Percentiles rank a stretch among this genome's conserved stretches.
These are phyloP conservation scores for Catharus bicknelli DNA, from an alignment of 2,113 vertebrate genomes.

Conservation along the genomic window DNA sequence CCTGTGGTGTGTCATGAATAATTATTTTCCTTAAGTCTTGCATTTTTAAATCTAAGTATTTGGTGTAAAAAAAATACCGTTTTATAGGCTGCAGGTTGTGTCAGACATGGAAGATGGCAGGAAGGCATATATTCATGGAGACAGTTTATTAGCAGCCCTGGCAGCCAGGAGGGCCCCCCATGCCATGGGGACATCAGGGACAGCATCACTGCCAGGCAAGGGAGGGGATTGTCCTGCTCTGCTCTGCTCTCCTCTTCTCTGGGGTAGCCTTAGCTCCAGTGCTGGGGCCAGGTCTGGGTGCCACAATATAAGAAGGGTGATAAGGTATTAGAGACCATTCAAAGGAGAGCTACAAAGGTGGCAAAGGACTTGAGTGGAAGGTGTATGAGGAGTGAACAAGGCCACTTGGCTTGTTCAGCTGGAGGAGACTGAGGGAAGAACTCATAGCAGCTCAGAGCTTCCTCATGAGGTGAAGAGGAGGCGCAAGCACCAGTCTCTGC, in stretches of 20 bases:
- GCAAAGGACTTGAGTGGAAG: background rate
- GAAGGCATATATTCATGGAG: background rate
- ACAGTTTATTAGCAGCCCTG: background rate
- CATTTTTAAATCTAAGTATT: background rate
- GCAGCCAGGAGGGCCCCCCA: accelerated
- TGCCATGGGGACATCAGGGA: accelerated
- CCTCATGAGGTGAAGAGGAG: background rate
- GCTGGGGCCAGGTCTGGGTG: background rate
- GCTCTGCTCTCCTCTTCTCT: background rate
- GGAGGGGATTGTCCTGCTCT: accelerated
- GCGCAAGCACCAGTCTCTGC: background rate
- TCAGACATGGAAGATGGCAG: background rate
- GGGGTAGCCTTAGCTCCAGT: accelerated
- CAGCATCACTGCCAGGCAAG: accelerated
- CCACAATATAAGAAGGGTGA: background rate
- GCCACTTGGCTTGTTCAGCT: background rate
- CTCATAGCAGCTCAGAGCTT: background rate
- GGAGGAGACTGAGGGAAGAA: background rate
- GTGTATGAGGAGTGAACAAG: accelerated
- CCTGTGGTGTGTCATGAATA: background rate
- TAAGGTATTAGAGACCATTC: background rate
- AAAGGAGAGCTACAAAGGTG: background rate
- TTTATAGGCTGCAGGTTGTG: background rate
- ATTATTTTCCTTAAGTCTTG: background rate
- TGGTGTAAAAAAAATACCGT: background rate